Evolutionary conservation across 2,797 vertebrate genomes (phyloP), one percentile per base, ranked within the genome.

Genomic region (Diplodus puntazzo): DNA sequence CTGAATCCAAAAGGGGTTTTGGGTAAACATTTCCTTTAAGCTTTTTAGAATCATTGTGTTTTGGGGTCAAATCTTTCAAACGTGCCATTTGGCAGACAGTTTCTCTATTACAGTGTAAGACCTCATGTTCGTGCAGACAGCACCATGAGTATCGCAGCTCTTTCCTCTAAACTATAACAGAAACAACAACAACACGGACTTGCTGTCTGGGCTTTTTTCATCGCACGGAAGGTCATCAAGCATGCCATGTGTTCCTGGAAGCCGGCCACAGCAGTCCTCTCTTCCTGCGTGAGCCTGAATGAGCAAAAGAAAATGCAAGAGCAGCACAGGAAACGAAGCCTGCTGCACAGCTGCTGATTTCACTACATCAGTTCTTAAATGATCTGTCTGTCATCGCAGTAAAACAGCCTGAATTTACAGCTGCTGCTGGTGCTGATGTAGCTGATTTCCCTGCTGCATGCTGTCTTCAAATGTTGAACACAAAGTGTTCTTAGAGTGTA

Each of bases 191-290:
- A 70, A 74, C 57, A 57, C 4, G 3, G 34, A 80, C 46, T 79
- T 79, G 68, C 82, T 69, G 77, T 83, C 63, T 82, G 60, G 50
- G 30, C 73, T 66, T 67, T 78, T 79, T 84, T 80, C 67, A 52
- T 81, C 25, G 14, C 71, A 80, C 43, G 17, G 20, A 84, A 66
- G 43, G 79, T 78, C 83, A 84, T 45, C 70, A 83, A 78, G 65
- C 65, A 75, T 39, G 52, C 62, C 60, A 48, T 83, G 75, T 60
- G 78, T 77, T 83, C 68, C 49, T 67, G 75, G 69, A 78, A 1
- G 3, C 42, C 21, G 5, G 74, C 75, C 64, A 55, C 66, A 55
- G 62, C 50, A 13, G 16, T 17, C 13, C 43, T 53, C 27, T 62
- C 69, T 77, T 85, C 59, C 77, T 85, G 63, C 11, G 0, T 0